A percentile compares a stretch with the other conserved stretches of the same genome.
Evolutionary conservation across 2,888 invertebrate species (phyloP).

Genomic region (Amblyjoppa proteus): DNA sequence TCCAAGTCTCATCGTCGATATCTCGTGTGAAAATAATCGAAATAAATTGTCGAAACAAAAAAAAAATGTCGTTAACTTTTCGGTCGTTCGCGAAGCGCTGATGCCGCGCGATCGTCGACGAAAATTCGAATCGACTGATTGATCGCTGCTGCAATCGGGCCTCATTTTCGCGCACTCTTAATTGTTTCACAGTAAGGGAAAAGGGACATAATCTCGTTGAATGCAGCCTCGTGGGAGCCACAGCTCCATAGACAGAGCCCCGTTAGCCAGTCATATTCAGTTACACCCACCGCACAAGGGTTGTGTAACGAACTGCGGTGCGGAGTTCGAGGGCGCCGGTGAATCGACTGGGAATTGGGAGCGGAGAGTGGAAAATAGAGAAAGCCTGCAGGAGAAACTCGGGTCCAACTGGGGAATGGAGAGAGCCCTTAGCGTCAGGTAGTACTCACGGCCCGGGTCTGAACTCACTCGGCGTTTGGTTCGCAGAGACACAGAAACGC

Average conservation of each 20-base stretch:
- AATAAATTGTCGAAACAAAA: too few species aligned
- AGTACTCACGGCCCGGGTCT: background rate
- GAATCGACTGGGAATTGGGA: constrained; percentile 16
- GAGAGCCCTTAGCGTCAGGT: constrained; percentile 14
- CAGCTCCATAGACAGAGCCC: background rate
- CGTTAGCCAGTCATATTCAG: background rate
- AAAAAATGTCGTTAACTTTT: too few species aligned
- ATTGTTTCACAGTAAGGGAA: background rate
- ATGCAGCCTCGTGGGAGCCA: background rate
- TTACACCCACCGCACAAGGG: background rate
- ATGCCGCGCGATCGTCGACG: too few species aligned
- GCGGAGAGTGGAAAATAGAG: constrained; percentile 10
- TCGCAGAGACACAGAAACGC: background rate
- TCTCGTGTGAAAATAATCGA: too few species aligned
- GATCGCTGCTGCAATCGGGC: background rate
- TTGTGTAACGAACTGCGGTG: constrained; percentile 3
- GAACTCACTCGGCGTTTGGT: constrained; percentile 4
- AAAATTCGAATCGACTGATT: background rate
- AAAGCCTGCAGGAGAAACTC: constrained; percentile 1
- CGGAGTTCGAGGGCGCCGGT: constrained; percentile 2
- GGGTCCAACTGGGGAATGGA: background rate
- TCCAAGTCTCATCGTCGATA: background rate
- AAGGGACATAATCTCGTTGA: background rate
- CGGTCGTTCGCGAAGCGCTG: too few species aligned
- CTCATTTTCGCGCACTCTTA: background rate